Conservation (phyloP, 1,140 invertebrate genomes). For the Sminthurinus signatus region DNA sequence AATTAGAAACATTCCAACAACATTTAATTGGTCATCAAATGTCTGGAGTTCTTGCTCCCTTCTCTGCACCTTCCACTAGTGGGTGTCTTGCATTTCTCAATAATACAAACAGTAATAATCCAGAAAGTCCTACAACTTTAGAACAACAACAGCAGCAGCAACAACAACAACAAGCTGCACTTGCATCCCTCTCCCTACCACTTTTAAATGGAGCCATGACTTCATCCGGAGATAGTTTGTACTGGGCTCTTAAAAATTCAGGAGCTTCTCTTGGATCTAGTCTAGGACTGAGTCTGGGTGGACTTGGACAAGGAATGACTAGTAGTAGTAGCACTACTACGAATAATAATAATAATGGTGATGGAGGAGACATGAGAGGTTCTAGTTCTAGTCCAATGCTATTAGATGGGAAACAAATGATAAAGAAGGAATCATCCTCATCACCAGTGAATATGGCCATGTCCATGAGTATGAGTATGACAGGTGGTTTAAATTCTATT, state of each 20-base stretch:
- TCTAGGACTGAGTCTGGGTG: too few relatives aligned
- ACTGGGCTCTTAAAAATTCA: slow-evolving; percentile 26
- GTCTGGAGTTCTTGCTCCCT: slow-evolving; percentile 48
- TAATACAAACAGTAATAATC: neutral
- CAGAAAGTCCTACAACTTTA: slow-evolving; percentile 4
- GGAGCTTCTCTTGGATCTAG: neutral
- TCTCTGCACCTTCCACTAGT: slow-evolving; percentile 30
- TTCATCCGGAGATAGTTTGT: slow-evolving; percentile 16
- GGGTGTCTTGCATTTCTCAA: neutral
- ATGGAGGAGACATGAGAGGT: too few relatives aligned
- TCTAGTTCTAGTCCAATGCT: too few relatives aligned
- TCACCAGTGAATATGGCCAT: too few relatives aligned
- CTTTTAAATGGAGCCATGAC: slow-evolving; percentile 20
- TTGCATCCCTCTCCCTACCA: slow-evolving; percentile 9
- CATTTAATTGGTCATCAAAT: slow-evolving; percentile 57
- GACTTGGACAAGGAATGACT: too few relatives aligned
- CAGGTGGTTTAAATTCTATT: too few relatives aligned
- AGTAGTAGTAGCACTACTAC: too few relatives aligned
- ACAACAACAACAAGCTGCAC: neutral
- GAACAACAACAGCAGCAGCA: too few relatives aligned
- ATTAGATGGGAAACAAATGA: too few relatives aligned
- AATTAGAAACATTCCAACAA: slow-evolving; percentile 55
- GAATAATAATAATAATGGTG: too few relatives aligned
- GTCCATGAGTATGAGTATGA: too few relatives aligned
- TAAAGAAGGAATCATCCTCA: too few relatives aligned